Evolutionary conservation across 2,797 vertebrate genomes (phyloP).

Genomic region (Ptychadena robeensis): DNA sequence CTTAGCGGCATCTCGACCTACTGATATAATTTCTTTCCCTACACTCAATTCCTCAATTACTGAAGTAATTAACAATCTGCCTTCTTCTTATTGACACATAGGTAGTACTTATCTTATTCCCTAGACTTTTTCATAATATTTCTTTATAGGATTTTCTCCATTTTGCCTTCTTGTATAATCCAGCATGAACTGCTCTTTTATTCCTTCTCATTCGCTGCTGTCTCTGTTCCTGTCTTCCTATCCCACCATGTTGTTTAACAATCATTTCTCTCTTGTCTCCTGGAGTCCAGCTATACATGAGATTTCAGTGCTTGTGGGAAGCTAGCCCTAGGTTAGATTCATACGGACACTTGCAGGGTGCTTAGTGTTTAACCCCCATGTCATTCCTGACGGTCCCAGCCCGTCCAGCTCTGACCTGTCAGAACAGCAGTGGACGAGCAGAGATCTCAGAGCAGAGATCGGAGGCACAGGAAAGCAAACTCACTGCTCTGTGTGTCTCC

Average conservation of each 20-base stretch:
- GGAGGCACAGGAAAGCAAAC: no score
- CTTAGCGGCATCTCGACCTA: background rate
- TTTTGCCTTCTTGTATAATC: constrained; percentile 16
- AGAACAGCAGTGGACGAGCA: no score
- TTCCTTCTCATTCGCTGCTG: constrained; percentile 7
- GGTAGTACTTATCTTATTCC: constrained; percentile 11
- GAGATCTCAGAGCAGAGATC: no score
- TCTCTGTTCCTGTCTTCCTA: background rate
- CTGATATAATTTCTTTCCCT: background rate
- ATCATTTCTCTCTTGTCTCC: background rate
- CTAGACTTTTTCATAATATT: constrained; percentile 21
- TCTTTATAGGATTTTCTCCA: constrained; percentile 40
- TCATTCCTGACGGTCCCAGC: no score
- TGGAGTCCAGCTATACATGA: background rate
- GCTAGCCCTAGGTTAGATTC: no score
- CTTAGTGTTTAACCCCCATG: no score
- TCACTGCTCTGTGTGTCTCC: no score
- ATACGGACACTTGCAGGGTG: no score
- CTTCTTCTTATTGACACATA: constrained; percentile 2
- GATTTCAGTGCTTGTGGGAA: background rate
- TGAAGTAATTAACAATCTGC: constrained; percentile 2
- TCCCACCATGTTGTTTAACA: constrained; percentile 11
- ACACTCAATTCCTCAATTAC: constrained; percentile 6
- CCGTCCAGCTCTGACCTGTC: no score
- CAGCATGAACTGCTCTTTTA: constrained; percentile 32